Conservation (phyloP, 2,113 vertebrate species). For the Glaucomys volans region DNA sequence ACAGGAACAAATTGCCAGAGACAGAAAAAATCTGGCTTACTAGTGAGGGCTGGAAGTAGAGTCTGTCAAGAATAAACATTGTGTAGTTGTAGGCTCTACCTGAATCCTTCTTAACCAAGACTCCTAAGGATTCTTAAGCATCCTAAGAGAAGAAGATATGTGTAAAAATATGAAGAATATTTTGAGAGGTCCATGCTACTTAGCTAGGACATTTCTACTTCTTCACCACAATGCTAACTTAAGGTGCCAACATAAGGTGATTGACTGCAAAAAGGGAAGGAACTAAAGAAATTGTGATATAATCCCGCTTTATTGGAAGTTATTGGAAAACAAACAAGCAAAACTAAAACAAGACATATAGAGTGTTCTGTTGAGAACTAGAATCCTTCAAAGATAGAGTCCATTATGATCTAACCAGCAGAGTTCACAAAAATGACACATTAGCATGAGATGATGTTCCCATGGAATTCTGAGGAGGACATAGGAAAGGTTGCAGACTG, state of each 20-base stretch:
- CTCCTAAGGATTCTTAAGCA: not conserved
- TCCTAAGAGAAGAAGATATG: not conserved
- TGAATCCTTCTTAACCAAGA: not conserved
- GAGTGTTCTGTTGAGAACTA: not conserved
- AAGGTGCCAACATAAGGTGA: not conserved
- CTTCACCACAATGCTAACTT: slow-evolving; percentile 6
- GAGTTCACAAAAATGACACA: not conserved
- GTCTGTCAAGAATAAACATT: not conserved
- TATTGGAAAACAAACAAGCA: not conserved
- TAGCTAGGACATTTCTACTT: not conserved
- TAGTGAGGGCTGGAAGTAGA: not conserved
- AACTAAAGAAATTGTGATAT: not conserved
- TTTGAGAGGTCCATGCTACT: not conserved
- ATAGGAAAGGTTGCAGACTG: accelerated
- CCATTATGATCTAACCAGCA: no score
- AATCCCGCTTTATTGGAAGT: not conserved
- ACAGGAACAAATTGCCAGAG: not conserved
- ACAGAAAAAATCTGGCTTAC: not conserved
- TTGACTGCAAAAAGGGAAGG: not conserved
- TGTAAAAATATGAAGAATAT: not conserved
- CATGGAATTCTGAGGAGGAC: not conserved
- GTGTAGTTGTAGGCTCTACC: not conserved
- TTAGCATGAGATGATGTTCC: not conserved
- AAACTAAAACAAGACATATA: not conserved
- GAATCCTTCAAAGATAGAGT: not conserved